Conservation (phyloP, 64 coral and sea anemone species). For the Porites australiensis region DNA sequence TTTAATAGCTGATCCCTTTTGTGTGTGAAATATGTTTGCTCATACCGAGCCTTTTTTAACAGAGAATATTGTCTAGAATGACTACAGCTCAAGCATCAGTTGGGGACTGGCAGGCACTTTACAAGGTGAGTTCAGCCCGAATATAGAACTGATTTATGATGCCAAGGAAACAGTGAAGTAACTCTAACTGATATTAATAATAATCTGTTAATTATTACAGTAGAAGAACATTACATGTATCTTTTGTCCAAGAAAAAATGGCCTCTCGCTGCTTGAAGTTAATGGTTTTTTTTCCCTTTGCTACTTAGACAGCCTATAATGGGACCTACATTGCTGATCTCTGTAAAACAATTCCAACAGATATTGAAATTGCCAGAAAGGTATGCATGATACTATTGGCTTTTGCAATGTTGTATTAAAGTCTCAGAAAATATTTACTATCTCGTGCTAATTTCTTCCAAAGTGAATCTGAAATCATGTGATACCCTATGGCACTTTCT, state of each 20-base stretch:
- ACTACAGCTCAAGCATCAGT: constrained; percentile 95
- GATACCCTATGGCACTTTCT: too few species aligned
- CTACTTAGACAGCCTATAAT: constrained; percentile 90
- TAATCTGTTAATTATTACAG: too few species aligned
- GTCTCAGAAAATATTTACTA: too few species aligned
- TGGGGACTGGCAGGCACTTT: constrained; percentile 96
- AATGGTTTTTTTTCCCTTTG: background rate
- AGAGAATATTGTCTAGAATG: constrained; percentile 95
- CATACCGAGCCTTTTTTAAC: background rate
- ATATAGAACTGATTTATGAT: background rate
- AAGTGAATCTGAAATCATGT: too few species aligned
- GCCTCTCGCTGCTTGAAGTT: too few species aligned
- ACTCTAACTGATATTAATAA: too few species aligned
- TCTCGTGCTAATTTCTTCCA: too few species aligned
- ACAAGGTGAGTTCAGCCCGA: constrained; percentile 65
- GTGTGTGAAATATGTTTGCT: too few species aligned
- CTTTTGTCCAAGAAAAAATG: too few species aligned
- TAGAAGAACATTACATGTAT: too few species aligned
- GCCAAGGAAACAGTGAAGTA: too few species aligned
- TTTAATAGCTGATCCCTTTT: background rate
- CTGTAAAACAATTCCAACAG: constrained; percentile 82
- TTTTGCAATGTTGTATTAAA: too few species aligned
- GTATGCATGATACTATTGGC: constrained; percentile 15
- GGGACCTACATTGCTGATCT: constrained; percentile 90
- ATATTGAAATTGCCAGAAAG: constrained; percentile 87